Percentiles rank a stretch among this genome's conserved stretches.
Conservation (phyloP, 2,113 vertebrate genomes). For the Pangasianodon hypophthalmus region DNA sequence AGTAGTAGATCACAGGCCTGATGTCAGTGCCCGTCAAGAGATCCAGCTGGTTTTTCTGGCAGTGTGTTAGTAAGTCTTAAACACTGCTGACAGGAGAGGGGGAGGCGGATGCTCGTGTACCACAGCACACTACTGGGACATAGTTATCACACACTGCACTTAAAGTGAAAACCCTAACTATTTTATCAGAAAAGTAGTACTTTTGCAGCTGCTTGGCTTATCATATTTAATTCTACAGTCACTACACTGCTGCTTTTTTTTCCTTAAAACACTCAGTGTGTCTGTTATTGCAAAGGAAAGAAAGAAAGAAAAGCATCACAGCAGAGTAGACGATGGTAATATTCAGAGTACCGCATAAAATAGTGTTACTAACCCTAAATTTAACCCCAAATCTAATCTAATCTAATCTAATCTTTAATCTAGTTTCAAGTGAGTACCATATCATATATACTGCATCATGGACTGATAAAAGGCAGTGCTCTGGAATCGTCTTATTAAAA, state of each 20-base stretch:
- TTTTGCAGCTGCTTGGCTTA: background rate
- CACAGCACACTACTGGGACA: constrained; percentile 11
- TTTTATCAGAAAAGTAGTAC: background rate
- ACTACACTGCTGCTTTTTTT: background rate
- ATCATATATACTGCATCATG: background rate
- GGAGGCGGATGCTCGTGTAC: constrained; percentile 24
- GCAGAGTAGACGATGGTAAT: background rate
- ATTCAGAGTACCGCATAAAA: background rate
- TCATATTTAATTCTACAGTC: background rate
- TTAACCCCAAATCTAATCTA: too few relatives aligned
- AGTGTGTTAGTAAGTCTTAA: constrained; percentile 35
- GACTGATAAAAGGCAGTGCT: background rate
- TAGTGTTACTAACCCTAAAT: background rate
- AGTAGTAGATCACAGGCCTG: constrained; percentile 43
- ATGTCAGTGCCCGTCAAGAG: constrained; percentile 33
- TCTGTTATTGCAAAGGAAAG: background rate
- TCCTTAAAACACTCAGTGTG: background rate
- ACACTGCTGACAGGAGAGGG: constrained; percentile 42
- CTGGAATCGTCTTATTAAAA: too few relatives aligned
- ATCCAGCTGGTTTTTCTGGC: constrained; percentile 33
- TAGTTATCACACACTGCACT: constrained; percentile 35
- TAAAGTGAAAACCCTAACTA: background rate
- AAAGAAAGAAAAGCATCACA: background rate
- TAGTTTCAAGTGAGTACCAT: background rate
- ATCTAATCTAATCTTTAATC: background rate